Conservation (phyloP, 2,113 vertebrate species). For the Tautogolabrus adspersus region DNA sequence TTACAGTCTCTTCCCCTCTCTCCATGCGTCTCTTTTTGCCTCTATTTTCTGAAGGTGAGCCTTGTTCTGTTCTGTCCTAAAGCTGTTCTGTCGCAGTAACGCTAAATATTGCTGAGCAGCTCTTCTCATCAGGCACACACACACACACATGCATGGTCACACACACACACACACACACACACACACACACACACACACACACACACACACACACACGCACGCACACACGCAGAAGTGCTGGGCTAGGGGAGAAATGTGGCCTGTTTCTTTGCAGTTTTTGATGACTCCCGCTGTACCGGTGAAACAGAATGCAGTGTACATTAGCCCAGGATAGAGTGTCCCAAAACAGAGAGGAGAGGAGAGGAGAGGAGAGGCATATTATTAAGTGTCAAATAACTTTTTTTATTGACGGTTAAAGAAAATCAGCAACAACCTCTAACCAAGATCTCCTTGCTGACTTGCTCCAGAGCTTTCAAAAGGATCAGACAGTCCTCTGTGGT, state of each 20-base stretch:
- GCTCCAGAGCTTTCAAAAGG: no score
- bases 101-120: constrained; percentile 82
- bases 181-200: constrained; percentile 34
- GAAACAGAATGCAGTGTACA: constrained; percentile 80
- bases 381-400: no score
- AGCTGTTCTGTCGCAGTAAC: constrained; percentile 78
- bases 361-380: constrained; percentile 1
- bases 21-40: constrained; percentile 25
- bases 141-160: constrained; percentile 29
- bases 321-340: constrained; percentile 77
- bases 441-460: no score
- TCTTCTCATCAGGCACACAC: constrained; percentile 73
- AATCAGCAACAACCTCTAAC: background rate
- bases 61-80: constrained; percentile 73
- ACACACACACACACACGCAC: constrained; percentile 43
- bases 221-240: constrained; percentile 79
- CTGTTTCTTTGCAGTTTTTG: constrained; percentile 82
- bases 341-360: constrained; percentile 64
- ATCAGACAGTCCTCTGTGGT: no score
- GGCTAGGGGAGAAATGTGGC: constrained; percentile 82
- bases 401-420: background rate
- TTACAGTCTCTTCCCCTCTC: constrained; percentile 16
- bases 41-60: constrained; percentile 75
- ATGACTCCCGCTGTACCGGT: constrained; percentile 81
- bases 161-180: constrained; percentile 32